phyloP scores from a whole-genome alignment of 2,113 vertebrate species.

The Puma concolor region DNA sequence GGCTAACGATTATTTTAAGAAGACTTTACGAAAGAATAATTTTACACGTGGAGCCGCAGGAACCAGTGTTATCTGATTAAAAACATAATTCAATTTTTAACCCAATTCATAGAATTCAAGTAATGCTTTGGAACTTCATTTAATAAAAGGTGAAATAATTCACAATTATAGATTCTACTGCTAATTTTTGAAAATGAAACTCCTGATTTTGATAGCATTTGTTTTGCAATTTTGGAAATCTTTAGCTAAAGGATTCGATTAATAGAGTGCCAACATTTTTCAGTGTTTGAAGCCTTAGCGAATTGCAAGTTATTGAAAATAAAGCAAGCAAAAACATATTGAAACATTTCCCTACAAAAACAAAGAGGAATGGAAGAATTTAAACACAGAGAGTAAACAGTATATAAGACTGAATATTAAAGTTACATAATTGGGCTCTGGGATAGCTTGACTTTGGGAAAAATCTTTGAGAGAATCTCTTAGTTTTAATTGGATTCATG shows the following conservation, averaged over 20 bases:
- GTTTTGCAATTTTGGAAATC: neutral
- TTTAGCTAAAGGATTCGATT: neutral
- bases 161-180: neutral
- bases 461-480: neutral
- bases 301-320: neutral
- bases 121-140: neutral
- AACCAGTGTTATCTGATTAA: neutral
- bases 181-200: neutral
- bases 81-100: conserved; percentile 9
- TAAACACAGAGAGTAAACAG: neutral
- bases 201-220: neutral
- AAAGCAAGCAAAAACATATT: neutral
- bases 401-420: neutral
- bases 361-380: neutral
- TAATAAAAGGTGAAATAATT: neutral
- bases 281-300: neutral
- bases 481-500: neutral
- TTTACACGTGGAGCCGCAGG: neutral
- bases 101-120: neutral
- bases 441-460: neutral
- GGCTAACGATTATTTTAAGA: neutral
- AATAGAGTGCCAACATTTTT: neutral
- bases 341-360: neutral
- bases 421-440: neutral
- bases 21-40: neutral